Conservation (phyloP, 2,797 vertebrate genomes). For the Decapterus maruadsi region DNA sequence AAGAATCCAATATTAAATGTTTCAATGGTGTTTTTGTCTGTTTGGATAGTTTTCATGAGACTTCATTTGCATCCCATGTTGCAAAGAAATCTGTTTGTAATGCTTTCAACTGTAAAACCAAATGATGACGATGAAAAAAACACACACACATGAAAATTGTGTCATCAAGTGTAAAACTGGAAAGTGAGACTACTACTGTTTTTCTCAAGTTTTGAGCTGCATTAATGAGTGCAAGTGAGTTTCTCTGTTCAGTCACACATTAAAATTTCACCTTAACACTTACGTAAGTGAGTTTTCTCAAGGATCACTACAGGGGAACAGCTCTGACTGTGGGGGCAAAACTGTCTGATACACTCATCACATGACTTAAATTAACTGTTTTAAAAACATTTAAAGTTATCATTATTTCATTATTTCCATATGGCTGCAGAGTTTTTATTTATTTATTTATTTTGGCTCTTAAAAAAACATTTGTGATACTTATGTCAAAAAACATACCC, state of each 20-base stretch:
- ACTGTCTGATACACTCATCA: background rate
- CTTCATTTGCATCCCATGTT: constrained; percentile 9
- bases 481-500: background rate
- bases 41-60: constrained; percentile 16
- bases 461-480: background rate
- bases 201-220: background rate
- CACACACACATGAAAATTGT: background rate
- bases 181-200: background rate
- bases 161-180: background rate
- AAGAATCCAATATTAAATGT: constrained; percentile 71
- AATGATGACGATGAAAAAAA: background rate
- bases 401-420: background rate
- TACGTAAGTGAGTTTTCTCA: constrained; percentile 12
- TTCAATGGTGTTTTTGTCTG: constrained; percentile 49
- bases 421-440: background rate
- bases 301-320: background rate
- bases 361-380: background rate
- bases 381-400: background rate
- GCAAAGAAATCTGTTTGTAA: background rate
- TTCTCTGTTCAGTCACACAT: constrained; percentile 33
- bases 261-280: constrained; percentile 29
- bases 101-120: background rate
- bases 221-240: background rate
- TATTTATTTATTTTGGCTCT: background rate
- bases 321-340: background rate